Percentiles rank a stretch among this genome's conserved stretches.
Evolutionary conservation across 2,113 vertebrate genomes (phyloP).

Genomic region (Alaudala cheleensis): DNA sequence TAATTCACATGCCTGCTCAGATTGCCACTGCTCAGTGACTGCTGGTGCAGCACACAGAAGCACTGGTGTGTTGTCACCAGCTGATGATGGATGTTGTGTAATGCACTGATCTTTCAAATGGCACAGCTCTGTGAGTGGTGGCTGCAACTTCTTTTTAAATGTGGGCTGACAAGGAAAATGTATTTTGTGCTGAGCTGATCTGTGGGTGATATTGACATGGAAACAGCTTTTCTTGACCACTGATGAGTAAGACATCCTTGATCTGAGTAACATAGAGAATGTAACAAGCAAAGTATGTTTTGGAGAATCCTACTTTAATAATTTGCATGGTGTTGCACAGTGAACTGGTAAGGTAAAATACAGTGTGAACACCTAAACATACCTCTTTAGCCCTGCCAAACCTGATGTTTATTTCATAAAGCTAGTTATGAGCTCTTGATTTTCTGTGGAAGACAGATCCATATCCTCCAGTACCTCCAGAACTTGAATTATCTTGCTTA

Average conservation of each 20-base stretch:
- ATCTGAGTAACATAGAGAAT: neutral
- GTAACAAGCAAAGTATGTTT: neutral
- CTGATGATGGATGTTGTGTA: neutral
- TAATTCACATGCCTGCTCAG: accelerated
- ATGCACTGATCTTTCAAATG: neutral
- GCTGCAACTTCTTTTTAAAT: neutral
- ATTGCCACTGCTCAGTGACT: neutral
- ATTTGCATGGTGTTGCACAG: neutral
- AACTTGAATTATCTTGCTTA: neutral
- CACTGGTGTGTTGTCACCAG: neutral
- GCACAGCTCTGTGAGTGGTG: neutral
- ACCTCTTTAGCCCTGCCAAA: neutral
- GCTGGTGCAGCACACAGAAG: neutral
- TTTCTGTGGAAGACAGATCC: neutral
- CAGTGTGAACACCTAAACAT: neutral
- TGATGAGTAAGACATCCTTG: neutral
- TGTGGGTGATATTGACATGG: neutral
- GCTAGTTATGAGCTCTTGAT: neutral
- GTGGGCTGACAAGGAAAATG: neutral
- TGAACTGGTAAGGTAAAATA: neutral
- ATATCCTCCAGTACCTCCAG: neutral
- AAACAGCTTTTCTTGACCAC: neutral
- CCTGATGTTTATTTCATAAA: neutral
- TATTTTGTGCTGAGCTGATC: neutral
- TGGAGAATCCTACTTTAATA: neutral